Percentiles rank a stretch among this genome's conserved stretches.
These are phyloP conservation scores for Gadus macrocephalus DNA, from an alignment of 2,113 vertebrate species.

Conservation along the genomic window DNA sequence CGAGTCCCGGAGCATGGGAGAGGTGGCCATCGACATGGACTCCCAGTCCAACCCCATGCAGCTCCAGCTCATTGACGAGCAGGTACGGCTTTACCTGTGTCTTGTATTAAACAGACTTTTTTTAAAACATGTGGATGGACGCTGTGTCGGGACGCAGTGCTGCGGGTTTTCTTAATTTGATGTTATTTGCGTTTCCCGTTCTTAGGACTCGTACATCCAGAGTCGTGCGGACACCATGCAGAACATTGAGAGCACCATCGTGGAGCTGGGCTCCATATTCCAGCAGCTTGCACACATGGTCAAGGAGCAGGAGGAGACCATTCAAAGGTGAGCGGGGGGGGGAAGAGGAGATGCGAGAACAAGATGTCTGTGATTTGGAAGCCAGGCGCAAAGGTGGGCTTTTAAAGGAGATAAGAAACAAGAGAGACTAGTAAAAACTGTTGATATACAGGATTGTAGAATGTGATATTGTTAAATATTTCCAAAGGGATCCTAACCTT, in stretches of 20 bases:
- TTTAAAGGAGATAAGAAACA: too few relatives aligned
- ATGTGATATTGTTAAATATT: too few relatives aligned
- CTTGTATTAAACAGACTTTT: background rate
- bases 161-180: background rate
- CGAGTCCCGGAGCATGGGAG: constrained; percentile 76
- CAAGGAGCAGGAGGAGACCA: constrained; percentile 89
- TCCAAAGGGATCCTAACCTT: too few relatives aligned
- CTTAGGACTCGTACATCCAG: constrained; percentile 89
- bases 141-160: too few relatives aligned
- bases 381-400: too few relatives aligned
- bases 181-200: background rate
- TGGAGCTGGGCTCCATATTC: constrained; percentile 90
- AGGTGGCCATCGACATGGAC: constrained; percentile 87
- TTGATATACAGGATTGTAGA: too few relatives aligned
- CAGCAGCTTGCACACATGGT: constrained; percentile 93
- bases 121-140: too few relatives aligned
- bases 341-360: background rate
- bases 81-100: constrained; percentile 64
- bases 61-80: constrained; percentile 88
- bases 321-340: constrained; percentile 77
- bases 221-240: constrained; percentile 91
- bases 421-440: too few relatives aligned
- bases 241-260: constrained; percentile 91
- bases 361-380: too few relatives aligned
- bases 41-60: constrained; percentile 79